phyloP scores from a whole-genome alignment of 2,888 invertebrate species.

The Phoronis australis region DNA sequence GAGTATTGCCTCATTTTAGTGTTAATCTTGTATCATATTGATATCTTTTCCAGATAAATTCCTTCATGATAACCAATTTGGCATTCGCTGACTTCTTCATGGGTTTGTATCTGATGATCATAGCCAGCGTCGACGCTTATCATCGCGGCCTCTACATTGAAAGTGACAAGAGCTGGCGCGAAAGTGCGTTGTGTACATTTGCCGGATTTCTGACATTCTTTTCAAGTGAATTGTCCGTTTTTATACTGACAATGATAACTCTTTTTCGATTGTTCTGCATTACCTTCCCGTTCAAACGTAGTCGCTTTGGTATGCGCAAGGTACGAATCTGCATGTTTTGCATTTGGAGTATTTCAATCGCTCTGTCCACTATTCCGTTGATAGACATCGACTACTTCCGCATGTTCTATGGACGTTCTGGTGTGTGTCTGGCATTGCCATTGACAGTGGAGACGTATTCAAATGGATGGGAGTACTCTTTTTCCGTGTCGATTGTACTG shows the following conservation, averaged over 20 bases:
- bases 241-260: constrained; percentile 53
- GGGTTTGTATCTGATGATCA: constrained; percentile 46
- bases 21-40: too few species aligned
- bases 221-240: constrained; percentile 53
- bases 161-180: constrained; percentile 39
- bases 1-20: too few species aligned
- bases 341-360: constrained; percentile 36
- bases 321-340: constrained; percentile 36
- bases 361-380: constrained; percentile 35
- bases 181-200: constrained; percentile 39
- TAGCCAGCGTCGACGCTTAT: constrained; percentile 44
- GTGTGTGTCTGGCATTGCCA: constrained; percentile 57
- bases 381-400: constrained; percentile 49
- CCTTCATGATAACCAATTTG: constrained; percentile 46
- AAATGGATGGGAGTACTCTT: constrained; percentile 58
- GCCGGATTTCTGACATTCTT: constrained; percentile 49
- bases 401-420: constrained; percentile 57
- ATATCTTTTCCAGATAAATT: constrained; percentile 51
- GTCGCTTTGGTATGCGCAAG: constrained; percentile 34
- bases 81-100: constrained; percentile 46
- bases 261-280: constrained; percentile 52
- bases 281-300: constrained; percentile 45
- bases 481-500: constrained; percentile 56
- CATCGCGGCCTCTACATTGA: constrained; percentile 54
- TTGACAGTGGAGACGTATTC: constrained; percentile 56